Conservation (phyloP, 2,888 invertebrate species). For the Calameuta pallipes region DNA sequence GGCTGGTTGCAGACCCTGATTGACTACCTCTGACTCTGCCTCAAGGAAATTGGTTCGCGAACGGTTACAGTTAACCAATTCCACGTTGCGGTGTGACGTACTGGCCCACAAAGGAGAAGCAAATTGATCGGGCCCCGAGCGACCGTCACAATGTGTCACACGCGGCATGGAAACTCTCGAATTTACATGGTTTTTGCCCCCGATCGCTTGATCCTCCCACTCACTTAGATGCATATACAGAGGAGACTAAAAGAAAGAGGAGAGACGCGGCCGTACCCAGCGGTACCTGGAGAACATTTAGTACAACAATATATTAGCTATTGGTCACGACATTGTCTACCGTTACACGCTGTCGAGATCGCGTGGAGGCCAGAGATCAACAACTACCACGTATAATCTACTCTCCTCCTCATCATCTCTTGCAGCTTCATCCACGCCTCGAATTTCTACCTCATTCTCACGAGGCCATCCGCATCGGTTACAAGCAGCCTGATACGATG, state of each 20-base stretch:
- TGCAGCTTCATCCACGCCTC: constrained; percentile 10
- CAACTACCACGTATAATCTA: constrained; percentile 29
- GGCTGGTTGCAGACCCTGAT: neutral
- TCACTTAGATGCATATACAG: constrained; percentile 1
- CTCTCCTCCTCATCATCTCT: constrained; percentile 10
- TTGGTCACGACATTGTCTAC: constrained; percentile 61
- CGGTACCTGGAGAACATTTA: constrained; percentile 47
- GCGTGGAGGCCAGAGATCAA: constrained; percentile 35
- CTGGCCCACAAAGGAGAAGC: constrained; percentile 3
- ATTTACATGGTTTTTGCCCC: constrained; percentile 2
- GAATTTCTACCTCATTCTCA: neutral
- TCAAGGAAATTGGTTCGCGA: neutral
- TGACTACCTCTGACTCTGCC: neutral
- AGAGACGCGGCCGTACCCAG: neutral
- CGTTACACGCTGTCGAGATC: constrained; percentile 55
- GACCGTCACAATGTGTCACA: constrained; percentile 12
- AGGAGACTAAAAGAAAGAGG: neutral
- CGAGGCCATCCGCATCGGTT: neutral
- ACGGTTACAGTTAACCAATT: neutral
- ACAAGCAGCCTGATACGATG: neutral
- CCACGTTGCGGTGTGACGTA: neutral
- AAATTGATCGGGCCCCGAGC: constrained; percentile 11
- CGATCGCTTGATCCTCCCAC: constrained; percentile 1
- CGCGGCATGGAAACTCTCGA: constrained; percentile 12
- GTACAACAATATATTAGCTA: constrained; percentile 57